phyloP scores from a whole-genome alignment of 2,113 vertebrate species.

The Collichthys lucidus region DNA sequence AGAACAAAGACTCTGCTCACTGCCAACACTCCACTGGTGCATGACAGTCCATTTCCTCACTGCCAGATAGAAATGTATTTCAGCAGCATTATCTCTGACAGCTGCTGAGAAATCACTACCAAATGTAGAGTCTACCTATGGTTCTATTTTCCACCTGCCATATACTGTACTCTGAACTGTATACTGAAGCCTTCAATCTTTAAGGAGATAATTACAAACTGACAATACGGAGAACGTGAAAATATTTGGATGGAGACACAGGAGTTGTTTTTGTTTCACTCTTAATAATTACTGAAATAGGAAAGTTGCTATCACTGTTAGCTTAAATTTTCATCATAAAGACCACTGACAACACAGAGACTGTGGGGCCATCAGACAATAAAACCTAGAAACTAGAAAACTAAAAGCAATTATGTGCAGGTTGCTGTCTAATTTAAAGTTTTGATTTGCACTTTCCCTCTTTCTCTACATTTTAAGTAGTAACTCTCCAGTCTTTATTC shows the following conservation, averaged over 20 bases:
- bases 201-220: constrained; percentile 26
- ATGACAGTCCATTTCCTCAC: constrained; percentile 59
- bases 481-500: too few species aligned
- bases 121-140: constrained; percentile 33
- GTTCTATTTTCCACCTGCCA: constrained; percentile 38
- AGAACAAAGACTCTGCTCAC: constrained; percentile 63
- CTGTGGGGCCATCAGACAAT: not conserved
- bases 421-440: not conserved
- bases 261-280: not conserved
- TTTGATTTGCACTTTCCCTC: not conserved
- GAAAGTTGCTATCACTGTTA: not conserved
- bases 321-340: not conserved
- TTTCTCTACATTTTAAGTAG: not conserved
- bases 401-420: not conserved
- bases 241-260: not conserved
- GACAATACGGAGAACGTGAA: not conserved
- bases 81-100: constrained; percentile 59
- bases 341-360: not conserved
- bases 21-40: constrained; percentile 60
- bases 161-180: constrained; percentile 7
- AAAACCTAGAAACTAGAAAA: not conserved
- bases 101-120: constrained; percentile 25
- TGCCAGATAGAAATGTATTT: constrained; percentile 64
- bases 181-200: not conserved
- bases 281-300: not conserved